Conservation (phyloP, 2,797 vertebrate species). For the Delichon dasypus region DNA sequence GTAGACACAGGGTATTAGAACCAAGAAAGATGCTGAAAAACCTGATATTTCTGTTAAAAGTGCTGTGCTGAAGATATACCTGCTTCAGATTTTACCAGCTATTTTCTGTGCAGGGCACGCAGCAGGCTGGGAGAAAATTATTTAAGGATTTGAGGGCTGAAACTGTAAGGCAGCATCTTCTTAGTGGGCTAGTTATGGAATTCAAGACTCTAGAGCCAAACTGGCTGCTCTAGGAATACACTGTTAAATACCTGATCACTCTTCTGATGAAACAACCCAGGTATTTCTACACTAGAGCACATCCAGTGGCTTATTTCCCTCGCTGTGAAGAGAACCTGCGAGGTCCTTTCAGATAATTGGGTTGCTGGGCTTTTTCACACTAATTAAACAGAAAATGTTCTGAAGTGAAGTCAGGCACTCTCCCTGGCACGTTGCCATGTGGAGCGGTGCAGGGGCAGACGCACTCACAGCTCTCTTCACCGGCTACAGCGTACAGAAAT, state of each 20-base stretch:
- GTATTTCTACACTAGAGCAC: not conserved
- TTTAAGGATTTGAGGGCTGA: no score
- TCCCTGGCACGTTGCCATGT: constrained; percentile 33
- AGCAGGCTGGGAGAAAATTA: not conserved
- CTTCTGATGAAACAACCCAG: not conserved
- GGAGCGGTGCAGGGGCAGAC: not conserved
- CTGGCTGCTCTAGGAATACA: not conserved
- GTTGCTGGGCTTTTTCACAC: not conserved
- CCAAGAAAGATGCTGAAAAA: not conserved
- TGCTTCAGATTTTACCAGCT: not conserved
- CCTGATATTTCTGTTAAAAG: not conserved
- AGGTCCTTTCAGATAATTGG: constrained; percentile 49
- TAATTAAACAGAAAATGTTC: constrained; percentile 60
- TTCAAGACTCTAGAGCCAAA: not conserved
- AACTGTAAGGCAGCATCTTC: not conserved
- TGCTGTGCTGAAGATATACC: not conserved
- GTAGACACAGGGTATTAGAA: not conserved
- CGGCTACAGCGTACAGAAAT: rapidly evolving
- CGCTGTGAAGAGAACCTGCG: not conserved
- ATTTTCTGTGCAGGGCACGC: rapidly evolving
- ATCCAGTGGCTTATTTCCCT: not conserved
- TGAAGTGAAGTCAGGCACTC: constrained; percentile 44
- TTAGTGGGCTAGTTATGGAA: not conserved
- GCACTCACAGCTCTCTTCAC: not conserved
- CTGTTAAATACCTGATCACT: not conserved